A percentile compares a stretch with the other conserved stretches of the same genome.
Evolutionary conservation across 92 coral and sea anemone genomes (phyloP).

Genomic region (Heteractis magnifica): DNA sequence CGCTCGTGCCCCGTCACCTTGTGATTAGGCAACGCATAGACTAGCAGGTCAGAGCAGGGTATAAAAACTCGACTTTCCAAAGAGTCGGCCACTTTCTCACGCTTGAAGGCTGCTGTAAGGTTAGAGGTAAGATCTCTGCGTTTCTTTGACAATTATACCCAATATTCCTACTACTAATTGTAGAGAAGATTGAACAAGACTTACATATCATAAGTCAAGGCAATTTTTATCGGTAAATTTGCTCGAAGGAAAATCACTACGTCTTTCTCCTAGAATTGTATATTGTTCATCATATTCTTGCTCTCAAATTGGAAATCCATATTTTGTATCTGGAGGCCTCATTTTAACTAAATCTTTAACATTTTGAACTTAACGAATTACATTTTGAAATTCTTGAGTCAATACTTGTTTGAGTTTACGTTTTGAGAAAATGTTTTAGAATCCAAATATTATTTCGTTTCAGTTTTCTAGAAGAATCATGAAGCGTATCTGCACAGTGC

Average conservation of each 20-base stretch:
- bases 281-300: too few relatives aligned
- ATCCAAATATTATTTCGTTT: background rate
- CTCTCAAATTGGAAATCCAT: too few relatives aligned
- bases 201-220: too few relatives aligned
- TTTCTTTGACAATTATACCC: background rate
- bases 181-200: background rate
- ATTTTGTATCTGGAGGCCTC: too few relatives aligned
- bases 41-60: background rate
- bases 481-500: background rate
- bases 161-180: background rate
- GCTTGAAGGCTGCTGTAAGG: background rate
- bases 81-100: conserved; percentile 1
- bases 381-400: background rate
- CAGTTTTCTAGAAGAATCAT: background rate
- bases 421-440: background rate
- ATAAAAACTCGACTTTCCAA: background rate
- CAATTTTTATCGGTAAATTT: too few relatives aligned
- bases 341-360: too few relatives aligned
- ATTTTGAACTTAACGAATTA: background rate
- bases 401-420: background rate
- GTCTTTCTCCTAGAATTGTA: too few relatives aligned
- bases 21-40: background rate
- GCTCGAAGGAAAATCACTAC: too few relatives aligned
- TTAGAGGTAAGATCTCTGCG: background rate
- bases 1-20: background rate